Conservation (phyloP, 1,140 invertebrate species). For the Cepaea nemoralis region DNA sequence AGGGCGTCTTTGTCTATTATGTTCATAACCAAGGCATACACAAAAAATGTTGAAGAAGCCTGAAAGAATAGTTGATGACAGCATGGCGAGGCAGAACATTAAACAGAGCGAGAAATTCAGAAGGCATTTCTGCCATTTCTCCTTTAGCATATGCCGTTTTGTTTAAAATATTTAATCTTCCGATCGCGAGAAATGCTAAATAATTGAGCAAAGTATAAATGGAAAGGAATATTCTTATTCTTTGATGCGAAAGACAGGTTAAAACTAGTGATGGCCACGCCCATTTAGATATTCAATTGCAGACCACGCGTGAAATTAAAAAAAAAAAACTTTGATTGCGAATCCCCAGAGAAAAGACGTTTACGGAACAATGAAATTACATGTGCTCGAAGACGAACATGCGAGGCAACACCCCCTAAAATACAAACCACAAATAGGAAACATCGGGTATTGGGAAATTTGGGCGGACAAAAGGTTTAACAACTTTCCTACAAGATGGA, state of each 20-base stretch:
- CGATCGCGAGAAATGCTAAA: not conserved
- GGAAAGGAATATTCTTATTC: not conserved
- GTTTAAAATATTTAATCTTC: not conserved
- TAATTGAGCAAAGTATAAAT: no score
- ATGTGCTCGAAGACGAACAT: constrained; percentile 3
- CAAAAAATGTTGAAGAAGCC: no score
- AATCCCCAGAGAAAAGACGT: constrained; percentile 12
- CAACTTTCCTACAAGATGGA: constrained; percentile 5
- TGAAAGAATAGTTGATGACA: no score
- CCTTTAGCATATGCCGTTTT: no score
- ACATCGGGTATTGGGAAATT: not conserved
- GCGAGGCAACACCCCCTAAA: not conserved
- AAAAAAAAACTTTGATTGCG: not conserved
- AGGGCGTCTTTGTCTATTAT: no score
- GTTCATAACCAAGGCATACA: no score
- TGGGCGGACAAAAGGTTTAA: not conserved
- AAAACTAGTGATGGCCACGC: not conserved
- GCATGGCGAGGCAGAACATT: no score
- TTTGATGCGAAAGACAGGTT: not conserved
- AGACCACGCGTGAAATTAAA: constrained; percentile 13
- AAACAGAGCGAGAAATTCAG: no score
- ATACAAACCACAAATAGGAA: not conserved
- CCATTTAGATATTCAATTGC: not conserved
- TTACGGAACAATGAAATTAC: constrained; percentile 8
- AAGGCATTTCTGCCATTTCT: no score